Base-by-base conservation (phyloP, 1,140 invertebrate genomes). In the Dendrolimus kikuchii region DNA sequence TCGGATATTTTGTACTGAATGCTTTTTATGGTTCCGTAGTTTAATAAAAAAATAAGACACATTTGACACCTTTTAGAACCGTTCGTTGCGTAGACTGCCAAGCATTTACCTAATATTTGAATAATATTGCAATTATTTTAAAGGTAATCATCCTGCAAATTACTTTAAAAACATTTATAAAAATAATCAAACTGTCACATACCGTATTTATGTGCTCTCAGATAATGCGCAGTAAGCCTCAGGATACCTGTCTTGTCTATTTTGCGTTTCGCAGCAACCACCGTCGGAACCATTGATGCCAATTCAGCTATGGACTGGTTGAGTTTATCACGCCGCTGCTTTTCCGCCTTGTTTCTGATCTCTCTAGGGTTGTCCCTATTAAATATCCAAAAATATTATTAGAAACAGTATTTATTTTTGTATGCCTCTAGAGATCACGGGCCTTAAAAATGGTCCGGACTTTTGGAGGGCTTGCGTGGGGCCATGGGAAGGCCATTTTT, bases 171-270 rank as follows among this genome's bases (percentile, higher is more conserved):
- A 23, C 23, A 2, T 23, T 23, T 2, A 23, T 23, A 23, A 23
- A 23, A 23, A 23, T 23, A 23, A 23, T 23, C 23, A 23, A 23
- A 23, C 1, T 3, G 23, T n/a, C 40, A 64, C 72, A 61, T 47
- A 88, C 84, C 83, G 38, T 88, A 81, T 43, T 87, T 74, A 59
- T 87, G 71, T 1, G 81, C 72, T n/a, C 89, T 68, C 8, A 97
- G 78, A 70, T 92, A 94, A 51, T 95, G 93, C 37, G 95, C 92
- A 23, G 95, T 92, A 50, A 98, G 90, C 47, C 96, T 88, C 5
- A 98, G 88, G 4, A 97, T 92, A 10, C 94, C 95, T 7, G 96
- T 96, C 82, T 98, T 98, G 87, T 98, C 96, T 64, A 97, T 89
- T 62, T 93, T 92, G 62, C 95, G 92, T 0, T 92, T 89, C 57